A percentile compares a stretch with the other conserved stretches of the same genome.
Evolutionary conservation across 2,113 vertebrate species (phyloP).

Genomic region (Anthoscopus minutus): DNA sequence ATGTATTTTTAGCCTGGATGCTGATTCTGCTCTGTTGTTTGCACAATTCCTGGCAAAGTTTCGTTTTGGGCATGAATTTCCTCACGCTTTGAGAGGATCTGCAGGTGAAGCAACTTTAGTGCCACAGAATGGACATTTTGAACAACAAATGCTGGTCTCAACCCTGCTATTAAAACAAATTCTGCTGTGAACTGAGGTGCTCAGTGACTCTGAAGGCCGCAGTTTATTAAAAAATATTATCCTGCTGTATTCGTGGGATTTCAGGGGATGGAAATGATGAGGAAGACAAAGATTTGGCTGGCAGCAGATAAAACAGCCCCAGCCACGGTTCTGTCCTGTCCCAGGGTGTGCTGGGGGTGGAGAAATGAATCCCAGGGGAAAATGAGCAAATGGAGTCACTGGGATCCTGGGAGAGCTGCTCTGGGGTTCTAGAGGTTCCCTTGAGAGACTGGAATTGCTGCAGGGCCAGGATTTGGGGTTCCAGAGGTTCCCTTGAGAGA

Average conservation of each 20-base stretch:
- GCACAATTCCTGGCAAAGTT: not conserved
- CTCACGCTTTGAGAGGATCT: not conserved
- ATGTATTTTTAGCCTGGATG: not conserved
- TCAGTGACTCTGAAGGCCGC: not conserved
- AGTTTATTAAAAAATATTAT: not conserved
- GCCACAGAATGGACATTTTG: not conserved
- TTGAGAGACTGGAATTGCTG: not conserved
- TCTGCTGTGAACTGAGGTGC: not conserved
- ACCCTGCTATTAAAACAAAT: not conserved
- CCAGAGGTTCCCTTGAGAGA: not conserved
- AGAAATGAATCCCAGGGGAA: not conserved
- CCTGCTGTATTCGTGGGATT: not conserved
- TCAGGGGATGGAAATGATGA: not conserved
- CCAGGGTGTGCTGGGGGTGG: not conserved
- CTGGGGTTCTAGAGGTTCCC: not conserved
- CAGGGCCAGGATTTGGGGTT: not conserved
- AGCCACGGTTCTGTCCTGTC: not conserved
- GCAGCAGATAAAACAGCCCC: not conserved
- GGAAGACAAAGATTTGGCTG: not conserved
- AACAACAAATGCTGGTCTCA: not conserved
- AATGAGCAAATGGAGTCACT: not conserved
- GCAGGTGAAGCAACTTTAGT: not conserved
- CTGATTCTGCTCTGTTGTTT: not conserved
- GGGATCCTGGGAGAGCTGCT: not conserved
- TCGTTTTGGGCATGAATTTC: fast-evolving